Evolutionary conservation across 2,113 vertebrate genomes (phyloP).

Genomic region (Corapipo altera): DNA sequence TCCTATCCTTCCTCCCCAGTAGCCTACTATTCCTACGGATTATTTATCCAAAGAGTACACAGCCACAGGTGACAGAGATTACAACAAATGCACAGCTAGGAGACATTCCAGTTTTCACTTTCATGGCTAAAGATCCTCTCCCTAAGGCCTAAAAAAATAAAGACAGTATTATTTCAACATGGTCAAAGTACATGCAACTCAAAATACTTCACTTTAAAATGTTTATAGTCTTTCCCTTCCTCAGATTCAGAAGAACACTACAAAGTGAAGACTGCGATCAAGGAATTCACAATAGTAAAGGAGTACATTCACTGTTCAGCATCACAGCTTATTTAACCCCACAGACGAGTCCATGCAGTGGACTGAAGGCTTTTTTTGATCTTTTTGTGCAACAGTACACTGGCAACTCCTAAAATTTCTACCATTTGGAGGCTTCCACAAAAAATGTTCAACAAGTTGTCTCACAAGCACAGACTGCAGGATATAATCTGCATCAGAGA

Average conservation of each 20-base stretch:
- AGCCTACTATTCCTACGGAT: background rate
- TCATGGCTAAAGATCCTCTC: background rate
- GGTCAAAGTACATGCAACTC: background rate
- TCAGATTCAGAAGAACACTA: background rate
- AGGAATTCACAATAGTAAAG: background rate
- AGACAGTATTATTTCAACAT: background rate
- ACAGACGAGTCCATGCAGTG: background rate
- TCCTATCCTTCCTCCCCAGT: background rate
- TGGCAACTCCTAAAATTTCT: background rate
- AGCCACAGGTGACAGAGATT: background rate
- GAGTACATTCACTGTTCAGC: background rate
- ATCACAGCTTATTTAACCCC: background rate
- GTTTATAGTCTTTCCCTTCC: background rate
- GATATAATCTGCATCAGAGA: background rate
- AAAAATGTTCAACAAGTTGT: background rate
- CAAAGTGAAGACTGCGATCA: background rate
- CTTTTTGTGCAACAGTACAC: background rate
- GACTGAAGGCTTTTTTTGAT: background rate
- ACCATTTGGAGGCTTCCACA: background rate
- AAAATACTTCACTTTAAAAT: background rate
- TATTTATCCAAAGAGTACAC: background rate
- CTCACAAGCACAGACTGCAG: background rate
- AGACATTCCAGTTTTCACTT: background rate
- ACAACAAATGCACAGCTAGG: background rate
- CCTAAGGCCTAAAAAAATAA: background rate